A percentile compares a stretch with the other conserved stretches of the same genome.
Evolutionary conservation across 2,888 invertebrate species (phyloP).

Genomic region (Lasius fuliginosus): DNA sequence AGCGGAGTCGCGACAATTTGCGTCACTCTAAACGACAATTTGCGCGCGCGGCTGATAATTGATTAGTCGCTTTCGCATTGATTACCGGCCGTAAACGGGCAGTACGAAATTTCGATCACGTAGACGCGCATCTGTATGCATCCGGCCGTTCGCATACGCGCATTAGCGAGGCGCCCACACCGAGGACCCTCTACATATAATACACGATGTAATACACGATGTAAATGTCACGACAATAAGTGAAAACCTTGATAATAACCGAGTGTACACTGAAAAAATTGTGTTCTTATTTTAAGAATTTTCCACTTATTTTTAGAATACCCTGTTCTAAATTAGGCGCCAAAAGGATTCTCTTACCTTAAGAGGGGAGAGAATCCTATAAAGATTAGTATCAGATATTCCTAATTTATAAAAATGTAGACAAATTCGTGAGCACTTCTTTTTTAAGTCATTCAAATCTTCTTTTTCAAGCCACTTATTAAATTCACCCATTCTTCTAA

Average conservation of each 20-base stretch:
- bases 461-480: too few species aligned
- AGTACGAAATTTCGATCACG: slow-evolving; percentile 70
- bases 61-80: slow-evolving; percentile 67
- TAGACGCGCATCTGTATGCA: slow-evolving; percentile 61
- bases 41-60: slow-evolving; percentile 62
- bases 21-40: slow-evolving; percentile 59
- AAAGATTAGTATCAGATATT: too few species aligned
- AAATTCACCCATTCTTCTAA: too few species aligned
- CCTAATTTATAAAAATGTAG: too few species aligned
- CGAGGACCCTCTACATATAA: slow-evolving; percentile 29
- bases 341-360: too few species aligned
- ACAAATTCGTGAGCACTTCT: too few species aligned
- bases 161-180: slow-evolving; percentile 27
- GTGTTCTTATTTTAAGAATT: too few species aligned
- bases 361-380: too few species aligned
- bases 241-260: background rate
- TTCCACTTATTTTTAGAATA: too few species aligned
- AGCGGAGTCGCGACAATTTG: slow-evolving; percentile 14
- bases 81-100: slow-evolving; percentile 65
- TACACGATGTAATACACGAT: slow-evolving; percentile 14
- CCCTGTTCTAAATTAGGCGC: too few species aligned
- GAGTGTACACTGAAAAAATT: too few species aligned
- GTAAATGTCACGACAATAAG: slow-evolving; percentile 16
- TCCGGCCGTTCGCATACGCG: slow-evolving; percentile 11
- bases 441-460: too few species aligned